Evolutionary conservation across 2,113 vertebrate species (phyloP).

Genomic region (Lucifuga dentata): DNA sequence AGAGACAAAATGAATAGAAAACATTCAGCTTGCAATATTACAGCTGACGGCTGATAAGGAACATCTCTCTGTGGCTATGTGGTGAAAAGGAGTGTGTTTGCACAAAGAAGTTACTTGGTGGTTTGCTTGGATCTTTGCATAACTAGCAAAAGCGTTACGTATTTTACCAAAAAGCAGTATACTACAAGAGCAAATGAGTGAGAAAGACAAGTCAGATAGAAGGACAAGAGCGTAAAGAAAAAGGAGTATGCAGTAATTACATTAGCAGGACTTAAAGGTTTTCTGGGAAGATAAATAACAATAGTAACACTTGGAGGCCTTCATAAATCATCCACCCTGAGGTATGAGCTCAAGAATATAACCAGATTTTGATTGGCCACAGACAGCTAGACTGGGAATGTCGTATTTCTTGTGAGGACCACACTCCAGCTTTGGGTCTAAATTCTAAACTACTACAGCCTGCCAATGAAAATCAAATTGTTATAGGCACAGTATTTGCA

Average conservation of each 20-base stretch:
- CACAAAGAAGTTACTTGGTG: constrained; percentile 10
- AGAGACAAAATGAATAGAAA: not conserved
- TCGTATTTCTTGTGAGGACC: constrained; percentile 31
- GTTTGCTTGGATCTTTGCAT: not conserved
- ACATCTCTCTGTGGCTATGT: constrained; percentile 6
- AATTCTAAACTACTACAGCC: not conserved
- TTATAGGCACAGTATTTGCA: constrained; percentile 4
- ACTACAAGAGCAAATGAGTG: not conserved
- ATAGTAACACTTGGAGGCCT: not conserved
- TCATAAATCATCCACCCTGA: too few relatives aligned
- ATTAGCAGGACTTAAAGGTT: not conserved
- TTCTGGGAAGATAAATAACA: constrained; percentile 22
- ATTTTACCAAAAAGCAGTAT: not conserved
- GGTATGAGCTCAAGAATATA: constrained; percentile 29
- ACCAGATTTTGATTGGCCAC: not conserved
- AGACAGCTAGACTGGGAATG: constrained; percentile 4
- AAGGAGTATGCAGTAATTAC: not conserved
- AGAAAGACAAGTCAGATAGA: not conserved
- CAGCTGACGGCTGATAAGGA: constrained; percentile 4
- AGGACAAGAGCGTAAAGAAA: not conserved
- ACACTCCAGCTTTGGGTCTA: constrained; percentile 15
- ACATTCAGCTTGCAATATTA: too few relatives aligned
- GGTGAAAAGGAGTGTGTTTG: constrained; percentile 21
- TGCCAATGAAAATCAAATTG: constrained; percentile 38
- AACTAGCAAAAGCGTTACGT: not conserved